Percentiles rank a stretch among this genome's conserved stretches.
These are phyloP conservation scores for Heliconius melpomene DNA, from an alignment of 1,140 invertebrate genomes.

Conservation along the genomic window DNA sequence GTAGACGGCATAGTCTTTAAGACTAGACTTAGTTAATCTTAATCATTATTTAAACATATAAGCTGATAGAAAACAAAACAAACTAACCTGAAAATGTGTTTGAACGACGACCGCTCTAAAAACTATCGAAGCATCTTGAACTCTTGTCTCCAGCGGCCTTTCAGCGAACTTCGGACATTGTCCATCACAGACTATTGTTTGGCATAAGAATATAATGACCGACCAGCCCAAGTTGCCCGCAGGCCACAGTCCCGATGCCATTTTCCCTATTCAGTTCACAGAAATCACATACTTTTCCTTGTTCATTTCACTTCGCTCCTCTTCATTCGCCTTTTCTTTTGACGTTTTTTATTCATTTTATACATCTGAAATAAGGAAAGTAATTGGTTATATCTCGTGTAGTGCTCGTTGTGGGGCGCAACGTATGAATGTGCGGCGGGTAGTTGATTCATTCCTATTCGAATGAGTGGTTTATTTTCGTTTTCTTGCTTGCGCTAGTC, in stretches of 20 bases:
- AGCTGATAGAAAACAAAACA: constrained; percentile 7
- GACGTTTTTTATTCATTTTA: constrained; percentile 68
- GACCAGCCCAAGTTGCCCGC: constrained; percentile 52
- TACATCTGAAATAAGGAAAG: constrained; percentile 66
- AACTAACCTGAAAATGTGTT: constrained; percentile 68
- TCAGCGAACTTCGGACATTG: constrained; percentile 76
- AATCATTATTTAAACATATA: no score
- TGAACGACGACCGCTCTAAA: constrained; percentile 75
- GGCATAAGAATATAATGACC: constrained; percentile 66
- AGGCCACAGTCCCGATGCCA: constrained; percentile 54
- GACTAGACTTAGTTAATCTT: no score
- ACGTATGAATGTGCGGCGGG: no score
- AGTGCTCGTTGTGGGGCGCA: background rate
- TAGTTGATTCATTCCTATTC: no score
- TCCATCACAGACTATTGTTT: constrained; percentile 76
- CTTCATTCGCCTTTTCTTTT: constrained; percentile 62
- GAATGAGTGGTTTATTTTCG: no score
- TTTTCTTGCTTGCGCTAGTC: no score
- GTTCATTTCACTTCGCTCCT: constrained; percentile 55
- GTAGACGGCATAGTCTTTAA: no score
- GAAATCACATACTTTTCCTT: constrained; percentile 61
- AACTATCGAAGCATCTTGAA: constrained; percentile 75
- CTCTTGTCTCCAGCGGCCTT: constrained; percentile 73
- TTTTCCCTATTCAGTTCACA: constrained; percentile 50
- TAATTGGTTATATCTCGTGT: constrained; percentile 36